Conservation (phyloP, 2,797 vertebrate genomes). For the Trematomus bernacchii region DNA sequence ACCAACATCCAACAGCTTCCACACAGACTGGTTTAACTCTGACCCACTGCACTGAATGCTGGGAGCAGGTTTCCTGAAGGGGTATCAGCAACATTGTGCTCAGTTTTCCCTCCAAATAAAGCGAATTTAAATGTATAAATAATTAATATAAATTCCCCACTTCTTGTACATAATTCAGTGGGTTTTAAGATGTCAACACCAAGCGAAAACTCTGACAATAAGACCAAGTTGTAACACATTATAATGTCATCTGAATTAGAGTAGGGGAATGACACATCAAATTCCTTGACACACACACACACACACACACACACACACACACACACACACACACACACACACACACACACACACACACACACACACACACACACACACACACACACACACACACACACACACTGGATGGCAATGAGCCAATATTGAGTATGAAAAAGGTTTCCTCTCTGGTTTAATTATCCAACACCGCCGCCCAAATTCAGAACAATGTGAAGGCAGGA, state of each 20-base stretch:
- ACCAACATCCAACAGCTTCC: not conserved
- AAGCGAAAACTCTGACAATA: not conserved
- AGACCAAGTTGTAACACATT: not conserved
- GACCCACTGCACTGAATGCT: not conserved
- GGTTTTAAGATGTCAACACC: not conserved
- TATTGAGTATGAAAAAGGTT: conserved; percentile 39
- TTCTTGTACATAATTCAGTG: not conserved
- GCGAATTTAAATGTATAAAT: not conserved
- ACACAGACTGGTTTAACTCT: not conserved
- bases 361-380: not conserved
- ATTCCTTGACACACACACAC: not conserved
- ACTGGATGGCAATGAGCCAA: not conserved
- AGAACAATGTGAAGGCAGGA: conserved; percentile 61
- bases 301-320: not conserved
- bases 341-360: not conserved
- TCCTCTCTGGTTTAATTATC: conserved; percentile 33
- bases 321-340: too few relatives aligned
- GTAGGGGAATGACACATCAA: not conserved
- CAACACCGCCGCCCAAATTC: conserved; percentile 4
- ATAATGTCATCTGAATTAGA: not conserved
- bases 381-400: conserved; percentile 2
- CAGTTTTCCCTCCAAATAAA: not conserved
- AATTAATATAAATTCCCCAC: too few relatives aligned
- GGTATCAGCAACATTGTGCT: accelerated
- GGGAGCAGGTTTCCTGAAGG: not conserved